Evolutionary conservation across 2,797 vertebrate genomes (phyloP).

Genomic region (Muscicapa comitata): DNA sequence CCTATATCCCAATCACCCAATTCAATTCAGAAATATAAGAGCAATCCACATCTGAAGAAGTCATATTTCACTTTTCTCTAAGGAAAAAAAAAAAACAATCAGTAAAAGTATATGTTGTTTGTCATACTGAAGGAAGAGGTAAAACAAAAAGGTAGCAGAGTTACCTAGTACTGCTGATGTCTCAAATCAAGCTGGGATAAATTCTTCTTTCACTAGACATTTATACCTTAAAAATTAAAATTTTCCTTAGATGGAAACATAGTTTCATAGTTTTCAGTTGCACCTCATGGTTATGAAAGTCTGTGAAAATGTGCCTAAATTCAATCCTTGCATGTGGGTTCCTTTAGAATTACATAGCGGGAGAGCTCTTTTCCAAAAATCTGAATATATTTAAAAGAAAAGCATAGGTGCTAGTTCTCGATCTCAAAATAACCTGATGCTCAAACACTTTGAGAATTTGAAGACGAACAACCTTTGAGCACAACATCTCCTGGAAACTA

Average conservation of each 20-base stretch:
- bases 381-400: background rate
- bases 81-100: background rate
- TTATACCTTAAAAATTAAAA: background rate
- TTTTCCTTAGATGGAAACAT: background rate
- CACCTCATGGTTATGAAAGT: background rate
- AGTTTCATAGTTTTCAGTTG: background rate
- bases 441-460: background rate
- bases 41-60: background rate
- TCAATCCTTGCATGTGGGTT: background rate
- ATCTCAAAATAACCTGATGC: background rate
- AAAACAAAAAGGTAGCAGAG: background rate
- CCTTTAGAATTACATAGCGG: background rate
- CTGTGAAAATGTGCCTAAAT: background rate
- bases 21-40: background rate
- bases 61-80: background rate
- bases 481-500: background rate
- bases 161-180: background rate
- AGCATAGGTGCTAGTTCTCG: background rate
- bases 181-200: background rate
- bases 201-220: background rate
- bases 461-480: background rate
- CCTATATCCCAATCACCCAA: background rate
- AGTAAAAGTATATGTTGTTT: background rate
- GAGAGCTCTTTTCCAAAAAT: background rate
- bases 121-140: background rate